Percentiles rank a stretch among this genome's conserved stretches.
Evolutionary conservation across 2,113 vertebrate species (phyloP).

Genomic region (Eptesicus fuscus): DNA sequence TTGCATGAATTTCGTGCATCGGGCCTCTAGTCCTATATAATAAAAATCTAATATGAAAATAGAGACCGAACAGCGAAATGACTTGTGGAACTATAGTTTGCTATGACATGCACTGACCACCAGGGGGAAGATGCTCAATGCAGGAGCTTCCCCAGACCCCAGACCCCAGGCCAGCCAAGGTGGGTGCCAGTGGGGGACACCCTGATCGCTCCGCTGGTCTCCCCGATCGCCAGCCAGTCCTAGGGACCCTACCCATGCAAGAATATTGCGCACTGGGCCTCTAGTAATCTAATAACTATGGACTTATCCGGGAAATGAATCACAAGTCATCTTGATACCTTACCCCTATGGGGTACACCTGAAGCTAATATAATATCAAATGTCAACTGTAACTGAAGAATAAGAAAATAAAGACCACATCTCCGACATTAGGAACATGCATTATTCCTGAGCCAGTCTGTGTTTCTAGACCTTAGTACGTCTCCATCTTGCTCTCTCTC

Average conservation of each 20-base stretch:
- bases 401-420: not conserved
- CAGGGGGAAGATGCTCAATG: too few species aligned
- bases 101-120: too few species aligned
- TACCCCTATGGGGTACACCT: not conserved
- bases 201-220: rapidly evolving
- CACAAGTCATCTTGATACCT: not conserved
- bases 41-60: too few species aligned
- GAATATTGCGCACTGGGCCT: too few species aligned
- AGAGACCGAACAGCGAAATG: rapidly evolving
- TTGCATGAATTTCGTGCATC: too few species aligned
- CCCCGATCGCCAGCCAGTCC: too few species aligned
- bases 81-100: too few species aligned
- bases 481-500: not conserved
- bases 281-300: not conserved
- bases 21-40: too few species aligned
- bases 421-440: not conserved
- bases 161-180: too few species aligned
- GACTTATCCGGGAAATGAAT: not conserved
- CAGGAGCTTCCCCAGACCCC: too few species aligned
- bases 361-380: not conserved
- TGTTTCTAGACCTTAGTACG: not conserved
- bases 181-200: too few species aligned
- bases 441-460: not conserved
- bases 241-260: too few species aligned
- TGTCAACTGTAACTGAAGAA: not conserved